Base-by-base conservation (phyloP, 1,140 invertebrate species). In the Microplitis mediator region DNA sequence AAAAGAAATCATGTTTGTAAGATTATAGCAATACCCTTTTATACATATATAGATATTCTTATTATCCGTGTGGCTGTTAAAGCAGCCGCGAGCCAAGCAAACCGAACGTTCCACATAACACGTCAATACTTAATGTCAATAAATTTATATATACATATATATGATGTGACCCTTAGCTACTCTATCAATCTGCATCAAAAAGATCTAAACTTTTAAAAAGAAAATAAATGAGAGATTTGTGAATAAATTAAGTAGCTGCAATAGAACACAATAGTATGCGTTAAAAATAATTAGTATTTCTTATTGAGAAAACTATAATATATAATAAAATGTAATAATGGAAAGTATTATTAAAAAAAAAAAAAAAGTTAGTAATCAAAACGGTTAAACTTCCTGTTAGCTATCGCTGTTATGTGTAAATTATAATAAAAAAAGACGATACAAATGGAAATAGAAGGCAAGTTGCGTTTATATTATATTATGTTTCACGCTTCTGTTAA, bases 401-500 rank as follows among this genome's bases (percentile, higher is more conserved):
- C 39, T 6, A 23, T 23, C 13, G 52, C 50, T 45, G 31, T 31
- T 32, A 50, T 50, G 64, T 67, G 54, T 31, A 67, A 54, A 16
- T 13, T 34, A 67, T 32, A 8, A 14, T 14, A 3, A 23, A 58
- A 23, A n/a, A 45, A 13, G 14, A 16, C 8, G 1, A 61, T n/a
- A 36, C 45, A 64, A 32, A 51, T 64, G 31, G 31, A 4, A 69
- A 9, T 14, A 23, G 35, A 9, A 54, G 31, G 31, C 35, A 61
- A 11, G 58, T 61, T 71, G 45, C 60, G 39, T 69, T 39, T 71
- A 71, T 66, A 39, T 65, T 45, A 8, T 45, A 72, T 72, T 65
- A 72, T 72, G 74, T 61, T 75, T 75, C 74, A 75, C 71, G 71
- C 74, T 75, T 75, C 70, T 75, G 74, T 52, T 72, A 72, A 72